Percentiles rank a stretch among this genome's conserved stretches.
Evolutionary conservation across 2,797 vertebrate species (phyloP).

Genomic region (Myotis planiceps): DNA sequence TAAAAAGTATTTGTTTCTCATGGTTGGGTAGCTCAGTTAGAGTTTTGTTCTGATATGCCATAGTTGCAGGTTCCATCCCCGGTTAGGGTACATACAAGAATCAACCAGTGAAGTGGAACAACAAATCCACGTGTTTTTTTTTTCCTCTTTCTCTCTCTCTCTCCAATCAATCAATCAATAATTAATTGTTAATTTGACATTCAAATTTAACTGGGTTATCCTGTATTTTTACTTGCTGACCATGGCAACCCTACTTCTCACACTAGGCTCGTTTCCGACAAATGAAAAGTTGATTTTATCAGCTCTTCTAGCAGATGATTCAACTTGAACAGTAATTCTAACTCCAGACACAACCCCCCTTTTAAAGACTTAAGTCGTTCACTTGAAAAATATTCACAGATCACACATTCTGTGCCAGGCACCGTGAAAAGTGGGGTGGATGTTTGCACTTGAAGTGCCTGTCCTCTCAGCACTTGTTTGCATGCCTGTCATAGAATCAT

Average conservation of each 20-base stretch:
- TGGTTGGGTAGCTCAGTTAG: not conserved
- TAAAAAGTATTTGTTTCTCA: too few relatives aligned
- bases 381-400: fast-evolving
- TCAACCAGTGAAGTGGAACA: not conserved
- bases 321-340: not conserved
- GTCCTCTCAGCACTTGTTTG: not conserved
- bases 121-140: not conserved
- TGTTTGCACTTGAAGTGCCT: not conserved
- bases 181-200: not conserved
- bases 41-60: not conserved
- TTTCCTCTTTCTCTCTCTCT: not conserved
- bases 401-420: fast-evolving
- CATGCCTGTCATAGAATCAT: too few relatives aligned
- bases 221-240: not conserved
- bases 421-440: fast-evolving
- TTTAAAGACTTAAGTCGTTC: not conserved
- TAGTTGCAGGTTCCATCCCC: not conserved
- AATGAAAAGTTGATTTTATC: not conserved
- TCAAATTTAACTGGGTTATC: not conserved
- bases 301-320: not conserved
- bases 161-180: not conserved
- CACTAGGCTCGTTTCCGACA: not conserved
- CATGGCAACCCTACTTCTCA: not conserved
- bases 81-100: not conserved
- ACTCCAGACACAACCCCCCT: not conserved